Base-by-base conservation (phyloP, 1,140 invertebrate genomes). In the Mercenaria mercenaria region DNA sequence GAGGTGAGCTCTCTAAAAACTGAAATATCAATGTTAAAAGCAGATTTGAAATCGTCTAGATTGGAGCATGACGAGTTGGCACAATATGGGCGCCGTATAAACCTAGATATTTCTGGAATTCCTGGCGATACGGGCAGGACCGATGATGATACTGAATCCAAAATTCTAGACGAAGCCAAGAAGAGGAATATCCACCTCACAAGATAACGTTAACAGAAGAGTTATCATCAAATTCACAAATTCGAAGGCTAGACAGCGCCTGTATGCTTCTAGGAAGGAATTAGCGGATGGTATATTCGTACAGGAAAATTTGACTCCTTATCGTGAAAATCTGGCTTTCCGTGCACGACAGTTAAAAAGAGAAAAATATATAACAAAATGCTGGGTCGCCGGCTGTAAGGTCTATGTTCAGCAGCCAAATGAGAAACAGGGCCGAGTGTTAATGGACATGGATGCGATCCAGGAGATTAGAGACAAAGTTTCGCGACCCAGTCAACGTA, bases 161-260 rank as follows among this genome's bases (percentile, higher is more conserved):
- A 72, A 41, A 32, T 72, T 20, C 34, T 72, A 23, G 32, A n/a
- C n/a, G n/a, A n/a, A n/a, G n/a, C n/a, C n/a, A n/a, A n/a, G n/a
- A n/a, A n/a, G n/a, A n/a, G n/a, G 4, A 26, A 26, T 23, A 72
- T 72, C n/a, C 6, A 11, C 4, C 34, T 72, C 13, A 72, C 69
- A 15, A 20, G 69, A 72, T n/a, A 72, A 39, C 13, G 26, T 37
- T 37, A 37, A 72, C 69, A 72, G 69, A 37, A 72, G 34, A 72
- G 69, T 72, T 39, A 72, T 72, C 10, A n/a, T 72, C 6, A 72
- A 72, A 41, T 72, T 72, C 39, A 72, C 69, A 3, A 72, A 72
- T 72, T 72, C 69, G 10, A 72, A 72, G n/a, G 69, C 69, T n/a
- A n/a, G n/a, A n/a, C n/a, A n/a, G n/a, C n/a, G n/a, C n/a, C n/a